Evolutionary conservation across 2,113 vertebrate species (phyloP).

Genomic region (Leptobrachium ailaonicum): DNA sequence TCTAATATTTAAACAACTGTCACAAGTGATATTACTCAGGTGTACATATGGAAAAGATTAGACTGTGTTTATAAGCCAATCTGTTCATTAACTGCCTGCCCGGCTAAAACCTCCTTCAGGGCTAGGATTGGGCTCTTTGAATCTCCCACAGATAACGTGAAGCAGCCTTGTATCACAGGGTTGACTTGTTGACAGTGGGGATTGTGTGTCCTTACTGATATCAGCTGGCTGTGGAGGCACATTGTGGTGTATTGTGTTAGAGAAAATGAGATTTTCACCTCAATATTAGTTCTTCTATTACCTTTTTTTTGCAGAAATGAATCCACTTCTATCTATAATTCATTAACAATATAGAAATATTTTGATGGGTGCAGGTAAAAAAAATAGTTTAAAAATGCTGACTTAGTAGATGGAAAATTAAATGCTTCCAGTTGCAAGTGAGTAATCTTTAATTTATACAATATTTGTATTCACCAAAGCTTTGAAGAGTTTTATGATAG

Average conservation of each 20-base stretch:
- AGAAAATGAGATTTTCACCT: background rate
- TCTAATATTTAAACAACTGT: conserved; percentile 82
- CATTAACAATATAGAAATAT: no score
- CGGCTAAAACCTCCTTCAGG: conserved; percentile 67
- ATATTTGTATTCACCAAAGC: no score
- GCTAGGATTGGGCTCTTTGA: conserved; percentile 53
- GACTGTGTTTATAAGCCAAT: conserved; percentile 74
- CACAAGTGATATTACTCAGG: conserved; percentile 77
- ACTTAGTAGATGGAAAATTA: no score
- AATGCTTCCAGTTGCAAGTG: no score
- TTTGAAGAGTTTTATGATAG: no score
- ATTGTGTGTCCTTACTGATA: conserved; percentile 69
- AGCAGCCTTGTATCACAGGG: conserved; percentile 65
- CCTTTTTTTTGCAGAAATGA: no score
- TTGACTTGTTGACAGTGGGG: conserved; percentile 64
- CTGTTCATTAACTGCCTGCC: conserved; percentile 74
- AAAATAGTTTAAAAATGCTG: no score
- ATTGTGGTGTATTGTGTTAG: background rate
- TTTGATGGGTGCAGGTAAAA: no score
- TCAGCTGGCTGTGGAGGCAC: conserved; percentile 64
- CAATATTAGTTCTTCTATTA: no score
- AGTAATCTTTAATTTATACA: no score
- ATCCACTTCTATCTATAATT: no score
- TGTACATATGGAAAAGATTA: conserved; percentile 82
- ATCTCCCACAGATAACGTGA: conserved; percentile 78